phyloP scores from a whole-genome alignment of 2,113 vertebrate species.

The Struthidea cinerea region DNA sequence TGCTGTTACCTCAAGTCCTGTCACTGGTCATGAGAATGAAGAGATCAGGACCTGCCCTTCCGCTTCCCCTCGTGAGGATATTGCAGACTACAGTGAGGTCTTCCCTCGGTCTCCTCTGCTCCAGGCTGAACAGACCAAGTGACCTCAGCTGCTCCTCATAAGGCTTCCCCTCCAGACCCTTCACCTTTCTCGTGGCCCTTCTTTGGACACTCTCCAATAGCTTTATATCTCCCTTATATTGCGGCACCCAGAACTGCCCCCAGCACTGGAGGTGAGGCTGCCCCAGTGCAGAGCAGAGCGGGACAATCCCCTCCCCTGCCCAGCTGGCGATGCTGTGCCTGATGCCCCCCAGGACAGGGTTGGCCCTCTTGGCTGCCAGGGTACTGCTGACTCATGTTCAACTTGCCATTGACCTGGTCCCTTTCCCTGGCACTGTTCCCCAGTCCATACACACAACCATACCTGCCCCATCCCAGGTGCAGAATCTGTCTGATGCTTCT shows the following conservation, averaged over 20 bases:
- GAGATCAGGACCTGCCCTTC: neutral
- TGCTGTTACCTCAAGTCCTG: neutral
- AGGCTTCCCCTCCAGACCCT: neutral
- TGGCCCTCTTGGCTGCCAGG: neutral
- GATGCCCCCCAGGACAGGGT: fast-evolving
- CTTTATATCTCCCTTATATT: fast-evolving
- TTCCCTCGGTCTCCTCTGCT: neutral
- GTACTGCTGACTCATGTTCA: neutral
- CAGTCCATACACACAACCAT: neutral
- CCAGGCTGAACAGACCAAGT: neutral
- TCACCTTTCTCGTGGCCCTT: fast-evolving
- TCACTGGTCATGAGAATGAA: neutral
- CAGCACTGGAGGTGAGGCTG: fast-evolving
- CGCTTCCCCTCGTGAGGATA: neutral
- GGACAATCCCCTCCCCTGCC: neutral
- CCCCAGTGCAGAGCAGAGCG: neutral
- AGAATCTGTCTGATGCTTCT: neutral
- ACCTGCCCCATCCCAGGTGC: neutral
- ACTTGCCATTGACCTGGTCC: fast-evolving
- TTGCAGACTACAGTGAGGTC: neutral
- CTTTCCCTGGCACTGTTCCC: neutral
- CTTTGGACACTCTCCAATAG: neutral
- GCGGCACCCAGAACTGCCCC: neutral
- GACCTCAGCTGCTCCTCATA: fast-evolving
- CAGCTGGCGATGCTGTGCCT: fast-evolving